Percentiles rank a stretch among this genome's conserved stretches.
Evolutionary conservation across 1,140 invertebrate genomes (phyloP).

Genomic region (Drosophila auraria): DNA sequence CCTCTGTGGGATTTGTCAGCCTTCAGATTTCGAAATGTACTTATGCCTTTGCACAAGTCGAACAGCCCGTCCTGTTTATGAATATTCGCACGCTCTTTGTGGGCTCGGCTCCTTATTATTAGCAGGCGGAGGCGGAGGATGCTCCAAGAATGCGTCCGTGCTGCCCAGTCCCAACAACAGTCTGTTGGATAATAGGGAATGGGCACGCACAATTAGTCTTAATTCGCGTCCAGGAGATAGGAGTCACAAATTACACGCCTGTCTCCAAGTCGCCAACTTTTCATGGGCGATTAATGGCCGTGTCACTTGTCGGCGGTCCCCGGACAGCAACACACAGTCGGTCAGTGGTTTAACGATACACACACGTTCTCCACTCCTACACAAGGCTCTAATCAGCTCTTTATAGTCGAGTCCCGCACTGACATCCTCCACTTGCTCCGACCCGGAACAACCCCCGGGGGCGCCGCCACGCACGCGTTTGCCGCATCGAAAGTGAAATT

Average conservation of each 20-base stretch:
- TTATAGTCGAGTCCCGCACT: slow-evolving; percentile 34
- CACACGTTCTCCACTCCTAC: not conserved
- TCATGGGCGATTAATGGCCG: slow-evolving; percentile 21
- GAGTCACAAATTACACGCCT: slow-evolving; percentile 2
- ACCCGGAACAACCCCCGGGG: not conserved
- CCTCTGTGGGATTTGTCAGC: too few species aligned
- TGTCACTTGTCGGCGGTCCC: slow-evolving; percentile 12
- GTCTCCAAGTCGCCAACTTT: not conserved
- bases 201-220: slow-evolving; percentile 26
- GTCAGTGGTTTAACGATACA: not conserved
- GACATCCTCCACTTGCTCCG: not conserved
- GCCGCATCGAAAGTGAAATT: slow-evolving; percentile 40
- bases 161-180: not conserved
- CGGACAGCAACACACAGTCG: too few species aligned
- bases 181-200: slow-evolving; percentile 5
- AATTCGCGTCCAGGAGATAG: not conserved
- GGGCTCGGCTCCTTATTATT: slow-evolving; percentile 4
- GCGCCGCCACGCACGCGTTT: slow-evolving; percentile 1
- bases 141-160: too few species aligned
- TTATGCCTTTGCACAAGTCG: too few species aligned
- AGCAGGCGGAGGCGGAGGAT: too few species aligned
- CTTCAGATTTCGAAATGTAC: too few species aligned
- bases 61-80: slow-evolving; percentile 3
- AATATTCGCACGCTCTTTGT: slow-evolving; percentile 28
- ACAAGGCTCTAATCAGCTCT: slow-evolving; percentile 43